A percentile compares a stretch with the other conserved stretches of the same genome.
Conservation (phyloP, 2,797 vertebrate genomes). For the Paramormyrops hopkinsi region DNA sequence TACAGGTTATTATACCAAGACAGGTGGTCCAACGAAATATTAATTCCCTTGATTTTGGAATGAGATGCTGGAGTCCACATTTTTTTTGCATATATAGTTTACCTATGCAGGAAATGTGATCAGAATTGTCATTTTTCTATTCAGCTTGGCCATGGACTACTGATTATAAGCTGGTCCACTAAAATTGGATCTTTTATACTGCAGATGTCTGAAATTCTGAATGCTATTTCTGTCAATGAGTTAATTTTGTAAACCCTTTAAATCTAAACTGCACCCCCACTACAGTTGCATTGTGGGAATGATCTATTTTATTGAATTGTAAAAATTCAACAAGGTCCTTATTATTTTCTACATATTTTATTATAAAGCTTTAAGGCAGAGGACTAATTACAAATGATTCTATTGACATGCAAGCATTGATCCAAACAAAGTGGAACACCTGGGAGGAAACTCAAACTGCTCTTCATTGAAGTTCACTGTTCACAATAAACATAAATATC, state of each 20-base stretch:
- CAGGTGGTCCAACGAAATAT: not conserved
- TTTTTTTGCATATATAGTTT: not conserved
- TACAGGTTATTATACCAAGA: not conserved
- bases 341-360: slow-evolving; percentile 66
- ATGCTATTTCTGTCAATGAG: not conserved
- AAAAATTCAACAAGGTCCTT: not conserved
- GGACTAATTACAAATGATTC: slow-evolving; percentile 98
- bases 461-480: slow-evolving; percentile 54
- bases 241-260: not conserved
- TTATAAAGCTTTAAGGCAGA: slow-evolving; percentile 86
- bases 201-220: not conserved
- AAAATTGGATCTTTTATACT: not conserved
- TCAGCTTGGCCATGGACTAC: not conserved
- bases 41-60: not conserved
- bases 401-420: slow-evolving; percentile 75
- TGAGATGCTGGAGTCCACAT: not conserved
- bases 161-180: not conserved
- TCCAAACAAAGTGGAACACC: slow-evolving; percentile 72
- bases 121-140: not conserved
- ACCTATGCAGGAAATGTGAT: not conserved
- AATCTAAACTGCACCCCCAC: not conserved
- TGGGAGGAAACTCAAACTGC: slow-evolving; percentile 76
- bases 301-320: not conserved
- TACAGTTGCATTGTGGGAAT: not conserved
- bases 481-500: slow-evolving; percentile 69